These are phyloP conservation scores for Plebejus melissa DNA, from an alignment of 2,888 invertebrate genomes.

Conservation along the genomic window DNA sequence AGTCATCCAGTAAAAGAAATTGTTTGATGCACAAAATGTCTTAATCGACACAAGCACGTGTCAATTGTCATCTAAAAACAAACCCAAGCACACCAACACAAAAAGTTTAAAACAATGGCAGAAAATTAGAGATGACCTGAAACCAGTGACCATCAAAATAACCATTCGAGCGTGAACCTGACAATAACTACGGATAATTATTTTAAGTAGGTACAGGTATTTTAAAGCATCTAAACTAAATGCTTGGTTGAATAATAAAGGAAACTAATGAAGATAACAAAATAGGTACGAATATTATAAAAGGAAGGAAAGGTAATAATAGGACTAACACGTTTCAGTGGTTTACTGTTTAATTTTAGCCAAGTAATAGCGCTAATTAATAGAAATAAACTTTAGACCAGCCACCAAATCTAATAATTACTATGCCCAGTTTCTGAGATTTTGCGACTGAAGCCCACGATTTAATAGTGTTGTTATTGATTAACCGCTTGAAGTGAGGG, in stretches of 20 bases:
- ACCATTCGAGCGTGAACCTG: slow-evolving; percentile 25
- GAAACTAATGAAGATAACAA: not conserved
- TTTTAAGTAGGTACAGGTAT: not conserved
- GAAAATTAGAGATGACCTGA: slow-evolving; percentile 6
- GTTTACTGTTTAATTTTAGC: no score
- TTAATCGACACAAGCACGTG: not conserved
- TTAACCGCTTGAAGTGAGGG: no score
- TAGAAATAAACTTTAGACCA: no score
- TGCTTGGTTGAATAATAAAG: not conserved
- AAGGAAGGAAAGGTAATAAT: no score
- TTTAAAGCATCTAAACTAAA: not conserved
- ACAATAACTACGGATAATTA: slow-evolving; percentile 16
- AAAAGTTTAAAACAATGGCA: slow-evolving; percentile 19
- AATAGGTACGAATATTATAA: not conserved
- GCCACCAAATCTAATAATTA: no score
- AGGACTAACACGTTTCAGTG: no score
- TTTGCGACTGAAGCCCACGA: no score
- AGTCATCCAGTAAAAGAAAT: not conserved
- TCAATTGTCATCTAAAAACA: not conserved
- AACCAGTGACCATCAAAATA: slow-evolving; percentile 22
- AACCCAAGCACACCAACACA: not conserved
- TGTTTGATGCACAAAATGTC: not conserved
- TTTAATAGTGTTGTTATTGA: no score
- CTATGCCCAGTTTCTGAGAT: no score
- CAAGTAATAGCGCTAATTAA: no score